Evolutionary conservation across 2,888 invertebrate genomes (phyloP).

Genomic region (Chrysopilus asiliformis): DNA sequence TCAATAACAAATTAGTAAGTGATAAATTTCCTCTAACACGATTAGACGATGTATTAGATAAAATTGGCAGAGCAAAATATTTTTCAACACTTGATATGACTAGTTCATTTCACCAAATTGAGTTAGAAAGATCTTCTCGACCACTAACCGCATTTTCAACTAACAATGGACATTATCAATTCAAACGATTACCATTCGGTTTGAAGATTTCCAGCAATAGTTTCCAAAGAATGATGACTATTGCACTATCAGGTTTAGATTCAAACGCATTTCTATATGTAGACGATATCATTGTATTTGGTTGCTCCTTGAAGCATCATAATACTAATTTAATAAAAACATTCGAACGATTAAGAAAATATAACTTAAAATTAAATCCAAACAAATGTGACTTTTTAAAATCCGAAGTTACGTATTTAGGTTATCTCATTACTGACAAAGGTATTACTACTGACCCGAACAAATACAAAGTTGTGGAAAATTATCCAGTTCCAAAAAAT

Average conservation of each 20-base stretch:
- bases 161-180: conserved; percentile 12
- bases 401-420: conserved; percentile 15
- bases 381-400: conserved; percentile 13
- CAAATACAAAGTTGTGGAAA: conserved; percentile 15
- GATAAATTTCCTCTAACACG: conserved; percentile 10
- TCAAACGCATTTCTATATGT: background rate
- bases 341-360: conserved; percentile 8
- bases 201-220: conserved; percentile 4
- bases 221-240: conserved; percentile 16
- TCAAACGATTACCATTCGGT: conserved; percentile 4
- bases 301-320: background rate
- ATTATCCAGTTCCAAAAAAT: conserved; percentile 17
- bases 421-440: conserved; percentile 8
- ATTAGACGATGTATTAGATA: conserved; percentile 11
- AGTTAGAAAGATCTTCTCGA: conserved; percentile 9
- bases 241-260: conserved; percentile 9
- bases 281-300: background rate
- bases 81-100: background rate
- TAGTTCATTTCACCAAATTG: conserved; percentile 7
- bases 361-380: conserved; percentile 13
- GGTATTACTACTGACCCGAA: conserved; percentile 16
- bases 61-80: background rate
- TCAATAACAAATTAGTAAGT: background rate
- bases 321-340: background rate
- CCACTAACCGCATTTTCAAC: conserved; percentile 13